These are phyloP conservation scores for Hetaerina americana DNA, from an alignment of 1,140 invertebrate genomes.

Conservation along the genomic window DNA sequence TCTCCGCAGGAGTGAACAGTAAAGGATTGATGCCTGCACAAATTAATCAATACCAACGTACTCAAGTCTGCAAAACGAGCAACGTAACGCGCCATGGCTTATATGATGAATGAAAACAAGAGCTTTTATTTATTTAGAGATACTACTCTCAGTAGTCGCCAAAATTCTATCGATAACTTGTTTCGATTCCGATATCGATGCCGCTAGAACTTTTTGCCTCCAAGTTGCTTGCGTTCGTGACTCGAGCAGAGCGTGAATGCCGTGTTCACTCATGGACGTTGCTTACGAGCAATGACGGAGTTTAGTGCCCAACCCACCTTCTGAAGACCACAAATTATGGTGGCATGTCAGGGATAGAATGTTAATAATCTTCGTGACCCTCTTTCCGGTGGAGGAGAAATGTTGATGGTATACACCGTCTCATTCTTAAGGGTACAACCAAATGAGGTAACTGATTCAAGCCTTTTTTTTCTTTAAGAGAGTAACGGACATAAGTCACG, in stretches of 20 bases:
- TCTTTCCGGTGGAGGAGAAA: background rate
- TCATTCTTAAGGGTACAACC: background rate
- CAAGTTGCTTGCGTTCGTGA: background rate
- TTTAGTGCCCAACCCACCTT: too few species aligned
- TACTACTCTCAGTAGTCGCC: too few species aligned
- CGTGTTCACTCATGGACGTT: background rate
- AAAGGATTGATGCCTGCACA: too few species aligned
- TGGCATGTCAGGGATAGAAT: background rate
- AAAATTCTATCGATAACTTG: too few species aligned
- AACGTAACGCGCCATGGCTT: too few species aligned
- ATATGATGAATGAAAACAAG: too few species aligned
- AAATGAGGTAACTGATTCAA: background rate
- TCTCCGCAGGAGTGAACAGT: too few species aligned
- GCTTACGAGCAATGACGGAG: background rate
- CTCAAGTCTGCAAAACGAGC: too few species aligned
- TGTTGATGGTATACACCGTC: background rate
- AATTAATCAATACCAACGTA: too few species aligned
- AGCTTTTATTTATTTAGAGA: too few species aligned
- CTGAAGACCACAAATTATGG: background rate
- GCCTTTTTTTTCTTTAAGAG: background rate
- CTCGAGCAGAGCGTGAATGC: background rate
- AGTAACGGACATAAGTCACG: background rate
- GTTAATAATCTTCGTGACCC: background rate
- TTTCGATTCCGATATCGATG: too few species aligned
- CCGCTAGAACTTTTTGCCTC: too few species aligned